Conservation (phyloP, 2,113 vertebrate species). For the Nerophis ophidion region DNA sequence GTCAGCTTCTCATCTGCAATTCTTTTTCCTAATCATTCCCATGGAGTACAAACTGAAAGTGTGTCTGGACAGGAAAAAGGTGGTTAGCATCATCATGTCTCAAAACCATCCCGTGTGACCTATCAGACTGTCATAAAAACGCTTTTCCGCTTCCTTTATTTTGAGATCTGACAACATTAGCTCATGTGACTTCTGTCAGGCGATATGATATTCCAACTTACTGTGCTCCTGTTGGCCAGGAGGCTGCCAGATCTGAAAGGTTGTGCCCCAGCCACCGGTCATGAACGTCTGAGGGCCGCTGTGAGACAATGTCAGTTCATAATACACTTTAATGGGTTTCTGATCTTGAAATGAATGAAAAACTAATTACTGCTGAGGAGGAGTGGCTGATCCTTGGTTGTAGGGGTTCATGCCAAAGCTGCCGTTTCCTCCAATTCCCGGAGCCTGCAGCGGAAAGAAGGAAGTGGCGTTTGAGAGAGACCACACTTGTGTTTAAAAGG, state of each 20-base stretch:
- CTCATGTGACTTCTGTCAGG: not conserved
- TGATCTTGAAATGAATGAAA: not conserved
- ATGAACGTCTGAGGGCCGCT: conserved; percentile 92
- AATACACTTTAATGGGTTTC: not conserved
- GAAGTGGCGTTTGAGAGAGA: conserved; percentile 41
- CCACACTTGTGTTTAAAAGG: conserved; percentile 67
- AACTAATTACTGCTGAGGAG: conserved; percentile 87
- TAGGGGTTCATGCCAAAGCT: conserved; percentile 89
- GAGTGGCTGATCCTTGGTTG: conserved; percentile 84
- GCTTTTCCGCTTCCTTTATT: not conserved
- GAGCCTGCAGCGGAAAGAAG: conserved; percentile 71
- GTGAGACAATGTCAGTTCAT: conserved; percentile 10
- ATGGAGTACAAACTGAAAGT: conserved; percentile 28
- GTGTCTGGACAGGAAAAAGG: conserved; percentile 20
- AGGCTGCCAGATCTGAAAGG: conserved; percentile 96
- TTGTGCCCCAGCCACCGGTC: conserved; percentile 92
- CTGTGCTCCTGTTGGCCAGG: conserved; percentile 91
- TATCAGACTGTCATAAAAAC: not conserved
- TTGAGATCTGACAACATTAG: not conserved
- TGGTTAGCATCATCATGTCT: conserved; percentile 12
- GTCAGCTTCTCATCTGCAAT: conserved; percentile 19
- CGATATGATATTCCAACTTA: conserved; percentile 63
- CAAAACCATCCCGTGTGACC: not conserved
- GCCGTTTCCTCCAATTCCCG: conserved; percentile 81
- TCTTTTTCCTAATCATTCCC: conserved; percentile 33